Percentiles rank a stretch among this genome's conserved stretches.
Evolutionary conservation across 2,113 vertebrate species (phyloP).

Genomic region (Isurus oxyrinchus): DNA sequence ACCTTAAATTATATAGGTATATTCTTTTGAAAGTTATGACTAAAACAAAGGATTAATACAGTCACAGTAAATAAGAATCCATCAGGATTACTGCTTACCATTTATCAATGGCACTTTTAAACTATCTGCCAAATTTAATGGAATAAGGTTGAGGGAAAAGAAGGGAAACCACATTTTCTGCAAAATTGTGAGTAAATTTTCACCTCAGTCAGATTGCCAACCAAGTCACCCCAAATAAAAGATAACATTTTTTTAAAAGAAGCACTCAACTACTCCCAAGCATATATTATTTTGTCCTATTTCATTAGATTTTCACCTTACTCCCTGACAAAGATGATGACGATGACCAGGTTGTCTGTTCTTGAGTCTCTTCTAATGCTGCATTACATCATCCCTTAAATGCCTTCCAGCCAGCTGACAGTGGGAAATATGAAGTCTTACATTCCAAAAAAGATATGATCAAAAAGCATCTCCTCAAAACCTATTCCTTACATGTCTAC

Average conservation of each 20-base stretch:
- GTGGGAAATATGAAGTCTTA: background rate
- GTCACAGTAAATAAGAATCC: background rate
- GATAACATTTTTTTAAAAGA: background rate
- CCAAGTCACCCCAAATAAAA: background rate
- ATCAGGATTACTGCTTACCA: background rate
- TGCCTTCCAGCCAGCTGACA: background rate
- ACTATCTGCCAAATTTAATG: background rate
- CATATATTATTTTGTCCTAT: background rate
- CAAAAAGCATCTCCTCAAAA: background rate
- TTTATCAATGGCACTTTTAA: background rate
- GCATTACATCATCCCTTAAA: background rate
- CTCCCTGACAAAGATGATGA: background rate
- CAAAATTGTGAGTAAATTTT: background rate
- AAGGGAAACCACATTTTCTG: background rate
- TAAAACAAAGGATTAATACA: background rate
- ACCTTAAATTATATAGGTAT: background rate
- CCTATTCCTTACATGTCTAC: no score
- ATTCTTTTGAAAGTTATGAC: background rate
- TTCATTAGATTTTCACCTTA: background rate
- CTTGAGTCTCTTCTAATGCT: background rate
- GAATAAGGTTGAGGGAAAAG: background rate
- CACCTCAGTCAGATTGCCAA: background rate
- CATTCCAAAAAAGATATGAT: background rate
- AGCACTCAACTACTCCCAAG: background rate
- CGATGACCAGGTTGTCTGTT: background rate